Conservation (phyloP, 64 coral and sea anemone genomes). For the Dendrophyllia cribrosa region DNA sequence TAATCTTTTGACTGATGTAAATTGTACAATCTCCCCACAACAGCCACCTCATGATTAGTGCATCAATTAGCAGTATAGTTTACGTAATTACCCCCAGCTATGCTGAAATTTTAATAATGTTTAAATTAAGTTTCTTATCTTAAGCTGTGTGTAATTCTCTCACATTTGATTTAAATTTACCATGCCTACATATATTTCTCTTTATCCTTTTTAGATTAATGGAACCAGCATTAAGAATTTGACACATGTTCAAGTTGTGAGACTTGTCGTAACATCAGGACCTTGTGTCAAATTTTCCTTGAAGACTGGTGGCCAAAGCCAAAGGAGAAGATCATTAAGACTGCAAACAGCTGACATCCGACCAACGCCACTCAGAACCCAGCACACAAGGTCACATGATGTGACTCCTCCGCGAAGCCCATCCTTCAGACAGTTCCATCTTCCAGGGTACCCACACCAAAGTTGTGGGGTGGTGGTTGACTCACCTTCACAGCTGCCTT, state of each 20-base stretch:
- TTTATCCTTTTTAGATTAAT: conserved; percentile 62
- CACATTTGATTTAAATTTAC: too few species aligned
- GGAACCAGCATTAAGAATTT: conserved; percentile 13
- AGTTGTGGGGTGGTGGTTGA: neutral
- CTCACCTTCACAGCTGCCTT: conserved; percentile 62
- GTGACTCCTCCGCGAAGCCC: conserved; percentile 47
- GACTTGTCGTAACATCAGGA: conserved; percentile 66
- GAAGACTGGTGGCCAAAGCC: neutral
- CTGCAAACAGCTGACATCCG: neutral
- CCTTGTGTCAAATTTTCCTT: conserved; percentile 56
- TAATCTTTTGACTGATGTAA: too few species aligned
- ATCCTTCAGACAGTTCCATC: conserved; percentile 17
- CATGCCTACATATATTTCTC: neutral
- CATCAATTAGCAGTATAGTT: too few species aligned
- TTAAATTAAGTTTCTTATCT: too few species aligned
- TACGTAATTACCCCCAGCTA: too few species aligned
- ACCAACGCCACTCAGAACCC: conserved; percentile 59
- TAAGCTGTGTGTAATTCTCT: too few species aligned
- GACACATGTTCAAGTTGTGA: conserved; percentile 77
- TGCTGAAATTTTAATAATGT: too few species aligned
- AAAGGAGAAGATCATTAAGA: neutral
- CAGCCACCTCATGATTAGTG: too few species aligned
- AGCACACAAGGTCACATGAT: neutral
- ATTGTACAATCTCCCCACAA: too few species aligned
- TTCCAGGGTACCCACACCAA: conserved; percentile 42